Conservation (phyloP, 1,140 invertebrate genomes). For the Hylyphantes graminicola region DNA sequence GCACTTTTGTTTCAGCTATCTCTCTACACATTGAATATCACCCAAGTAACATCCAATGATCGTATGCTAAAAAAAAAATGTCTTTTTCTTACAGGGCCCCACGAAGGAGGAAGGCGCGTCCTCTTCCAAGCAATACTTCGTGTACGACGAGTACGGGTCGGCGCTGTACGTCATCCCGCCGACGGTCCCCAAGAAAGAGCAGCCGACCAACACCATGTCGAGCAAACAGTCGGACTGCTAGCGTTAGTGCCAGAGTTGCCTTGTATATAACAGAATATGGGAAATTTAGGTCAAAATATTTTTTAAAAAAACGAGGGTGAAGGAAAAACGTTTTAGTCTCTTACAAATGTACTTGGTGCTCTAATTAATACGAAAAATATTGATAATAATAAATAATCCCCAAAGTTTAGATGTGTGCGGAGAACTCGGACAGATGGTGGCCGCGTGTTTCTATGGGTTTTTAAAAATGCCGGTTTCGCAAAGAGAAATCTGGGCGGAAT, state of each 20-base stretch:
- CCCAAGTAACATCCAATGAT: too few species aligned
- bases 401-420: constrained; percentile 33
- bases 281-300: constrained; percentile 59
- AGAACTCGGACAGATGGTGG: too few species aligned
- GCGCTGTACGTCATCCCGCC: constrained; percentile 56
- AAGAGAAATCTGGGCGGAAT: constrained; percentile 28
- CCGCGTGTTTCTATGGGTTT: too few species aligned
- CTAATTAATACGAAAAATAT: constrained; percentile 31
- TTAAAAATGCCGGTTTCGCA: too few species aligned
- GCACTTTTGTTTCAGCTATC: too few species aligned
- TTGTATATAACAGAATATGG: constrained; percentile 43
- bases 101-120: too few species aligned
- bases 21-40: too few species aligned
- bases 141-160: constrained; percentile 64
- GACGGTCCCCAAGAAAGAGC: constrained; percentile 48
- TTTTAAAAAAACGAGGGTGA: too few species aligned
- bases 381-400: constrained; percentile 5
- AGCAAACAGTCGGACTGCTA: constrained; percentile 60
- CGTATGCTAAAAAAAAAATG: too few species aligned
- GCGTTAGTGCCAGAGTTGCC: constrained; percentile 59
- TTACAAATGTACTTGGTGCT: constrained; percentile 57
- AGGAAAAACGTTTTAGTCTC: constrained; percentile 48
- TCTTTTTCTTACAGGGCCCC: too few species aligned
- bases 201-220: constrained; percentile 40
- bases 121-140: constrained; percentile 64